Base-by-base conservation (phyloP, 2,888 invertebrate genomes). In the Eilema caniola region DNA sequence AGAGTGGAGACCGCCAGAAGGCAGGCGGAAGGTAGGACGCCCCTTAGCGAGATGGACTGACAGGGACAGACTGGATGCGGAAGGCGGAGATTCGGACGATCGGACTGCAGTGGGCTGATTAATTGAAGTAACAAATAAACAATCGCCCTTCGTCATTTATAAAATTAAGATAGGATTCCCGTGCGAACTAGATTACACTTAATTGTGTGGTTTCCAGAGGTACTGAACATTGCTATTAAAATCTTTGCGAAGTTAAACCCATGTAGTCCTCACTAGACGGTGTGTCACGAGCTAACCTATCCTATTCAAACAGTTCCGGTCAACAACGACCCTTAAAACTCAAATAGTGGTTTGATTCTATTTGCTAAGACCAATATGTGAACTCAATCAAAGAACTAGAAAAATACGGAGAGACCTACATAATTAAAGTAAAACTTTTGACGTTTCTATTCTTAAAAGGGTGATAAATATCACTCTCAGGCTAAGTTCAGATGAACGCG, bases 241-340 rank as follows among this genome's bases (percentile, higher is more conserved):
- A n/a, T 12, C 23, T 11, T 5, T 20, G 11, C 12, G 20, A 3
- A 16, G 33, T 0, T 33, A 23, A 41, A 41, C 2, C 41, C 14
- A 41, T 41, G 14, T 47, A 47, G 47, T 20, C 5, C 5, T 47
- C 20, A 20, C 20, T 47, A 53, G n/a, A 2, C 71, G 3, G 66
- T 79, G 62, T 76, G 74, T 76, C 65, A n/a, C 70, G 53, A 65
- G 56, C 70, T 71, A 78, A 78, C 76, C 74, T 71, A 73, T 73
- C 76, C 78, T 76, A 62, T 72, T 68, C 78, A 82, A 80, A 81
- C 72, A 79, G 69, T 16, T 5, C 10, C 59, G 23, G 63, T 69
- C 28, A 69, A 69, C 63, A 64, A n/a, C 23, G 20, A 41, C 68
- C 63, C 59, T 64, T 64, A 25, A 59, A 63, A 69, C 69, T 69